phyloP scores from a whole-genome alignment of 2,888 invertebrate species.

The Melangyna quadrimaculata region DNA sequence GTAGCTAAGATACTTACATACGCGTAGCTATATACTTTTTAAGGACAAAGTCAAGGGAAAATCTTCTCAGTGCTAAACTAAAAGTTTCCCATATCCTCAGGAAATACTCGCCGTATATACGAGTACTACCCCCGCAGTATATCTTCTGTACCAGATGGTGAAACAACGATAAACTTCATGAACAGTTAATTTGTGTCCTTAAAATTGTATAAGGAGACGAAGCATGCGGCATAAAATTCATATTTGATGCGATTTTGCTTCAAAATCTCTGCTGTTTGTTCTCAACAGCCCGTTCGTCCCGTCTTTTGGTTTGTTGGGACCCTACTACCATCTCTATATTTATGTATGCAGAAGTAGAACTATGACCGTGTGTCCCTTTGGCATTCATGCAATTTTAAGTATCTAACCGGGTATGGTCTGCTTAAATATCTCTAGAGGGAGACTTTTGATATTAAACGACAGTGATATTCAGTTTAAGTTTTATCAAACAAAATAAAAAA shows the following conservation, averaged over 20 bases:
- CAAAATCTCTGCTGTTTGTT: slow-evolving; percentile 61
- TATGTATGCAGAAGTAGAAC: too few relatives aligned
- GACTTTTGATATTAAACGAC: slow-evolving; percentile 29
- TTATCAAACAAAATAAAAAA: slow-evolving; percentile 3
- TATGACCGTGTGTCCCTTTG: slow-evolving; percentile 30
- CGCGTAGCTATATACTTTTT: background rate
- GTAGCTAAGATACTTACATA: background rate
- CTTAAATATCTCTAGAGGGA: slow-evolving; percentile 32
- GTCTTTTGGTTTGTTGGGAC: background rate
- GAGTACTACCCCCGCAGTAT: background rate
- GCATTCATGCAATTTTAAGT: slow-evolving; percentile 67
- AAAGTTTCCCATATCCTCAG: slow-evolving; percentile 45
- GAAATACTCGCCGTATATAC: background rate
- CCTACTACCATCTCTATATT: background rate
- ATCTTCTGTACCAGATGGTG: slow-evolving; percentile 54
- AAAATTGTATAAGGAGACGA: slow-evolving; percentile 17
- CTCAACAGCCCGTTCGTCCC: background rate
- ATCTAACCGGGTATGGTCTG: slow-evolving; percentile 35
- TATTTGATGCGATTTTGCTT: slow-evolving; percentile 62
- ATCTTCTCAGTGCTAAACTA: slow-evolving; percentile 9
- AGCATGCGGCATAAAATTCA: slow-evolving; percentile 65
- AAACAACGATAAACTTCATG: slow-evolving; percentile 69
- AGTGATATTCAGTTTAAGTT: slow-evolving; percentile 53
- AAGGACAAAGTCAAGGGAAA: slow-evolving; percentile 56
- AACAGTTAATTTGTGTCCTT: slow-evolving; percentile 69